phyloP scores from a whole-genome alignment of 2,797 vertebrate species.

The Echeneis naucrates region DNA sequence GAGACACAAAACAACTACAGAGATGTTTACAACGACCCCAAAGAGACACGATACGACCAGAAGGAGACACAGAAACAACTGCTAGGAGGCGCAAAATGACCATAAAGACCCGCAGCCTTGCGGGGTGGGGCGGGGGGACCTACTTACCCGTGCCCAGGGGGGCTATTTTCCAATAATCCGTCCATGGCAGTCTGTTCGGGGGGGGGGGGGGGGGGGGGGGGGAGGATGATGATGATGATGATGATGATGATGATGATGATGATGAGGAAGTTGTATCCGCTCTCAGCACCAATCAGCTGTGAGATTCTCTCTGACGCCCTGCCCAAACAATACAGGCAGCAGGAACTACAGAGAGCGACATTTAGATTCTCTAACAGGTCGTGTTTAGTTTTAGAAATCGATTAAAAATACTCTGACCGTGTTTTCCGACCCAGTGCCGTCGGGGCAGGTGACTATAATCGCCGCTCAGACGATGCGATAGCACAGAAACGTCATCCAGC shows the following conservation, averaged over 20 bases:
- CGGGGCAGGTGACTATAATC: neutral
- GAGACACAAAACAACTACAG: neutral
- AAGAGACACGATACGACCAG: neutral
- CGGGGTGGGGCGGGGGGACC: neutral
- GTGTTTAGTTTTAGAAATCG: neutral
- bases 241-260: too few species aligned
- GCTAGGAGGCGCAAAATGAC: neutral
- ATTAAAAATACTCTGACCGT: neutral
- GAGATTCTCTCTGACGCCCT: slow-evolving; percentile 53
- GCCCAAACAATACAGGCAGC: slow-evolving; percentile 58
- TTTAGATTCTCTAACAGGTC: slow-evolving; percentile 1
- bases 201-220: too few species aligned
- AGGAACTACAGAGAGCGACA: neutral
- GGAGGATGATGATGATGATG: too few species aligned
- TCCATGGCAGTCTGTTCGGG: too few species aligned
- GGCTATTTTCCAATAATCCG: neutral
- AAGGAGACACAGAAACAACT: neutral
- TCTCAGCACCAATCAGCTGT: slow-evolving; percentile 67
- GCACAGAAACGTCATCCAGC: slow-evolving; percentile 11
- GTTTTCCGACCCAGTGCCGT: neutral
- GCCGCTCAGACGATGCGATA: slow-evolving; percentile 18
- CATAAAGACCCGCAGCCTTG: too few species aligned
- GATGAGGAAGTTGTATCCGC: slow-evolving; percentile 49
- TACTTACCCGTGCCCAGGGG: neutral
- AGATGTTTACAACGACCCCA: neutral